A percentile compares a stretch with the other conserved stretches of the same genome.
phyloP scores from a whole-genome alignment of 2,888 invertebrate genomes.

The Dryobota labecula region DNA sequence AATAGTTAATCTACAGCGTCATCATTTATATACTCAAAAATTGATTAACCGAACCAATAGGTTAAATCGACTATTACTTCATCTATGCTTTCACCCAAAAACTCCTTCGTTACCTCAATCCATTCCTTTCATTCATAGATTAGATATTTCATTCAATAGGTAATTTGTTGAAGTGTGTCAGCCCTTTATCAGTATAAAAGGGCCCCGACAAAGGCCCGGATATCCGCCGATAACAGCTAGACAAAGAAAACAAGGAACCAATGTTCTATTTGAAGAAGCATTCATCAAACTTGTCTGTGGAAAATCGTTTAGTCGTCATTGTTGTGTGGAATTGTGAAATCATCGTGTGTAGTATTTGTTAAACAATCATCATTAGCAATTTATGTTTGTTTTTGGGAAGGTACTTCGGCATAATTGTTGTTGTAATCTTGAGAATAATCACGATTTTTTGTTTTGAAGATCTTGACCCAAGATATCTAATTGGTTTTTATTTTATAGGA shows the following conservation, averaged over 20 bases:
- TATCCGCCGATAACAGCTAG: slow-evolving; percentile 70
- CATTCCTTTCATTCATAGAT: slow-evolving; percentile 37
- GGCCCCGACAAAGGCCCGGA: slow-evolving; percentile 66
- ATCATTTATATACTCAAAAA: neutral
- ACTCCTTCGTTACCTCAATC: neutral
- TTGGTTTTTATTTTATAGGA: neutral
- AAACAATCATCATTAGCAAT: slow-evolving; percentile 11
- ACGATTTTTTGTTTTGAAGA: slow-evolving; percentile 26
- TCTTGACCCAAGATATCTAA: slow-evolving; percentile 28
- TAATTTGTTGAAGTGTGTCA: slow-evolving; percentile 51
- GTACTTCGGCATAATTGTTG: slow-evolving; percentile 18
- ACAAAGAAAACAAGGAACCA: slow-evolving; percentile 61
- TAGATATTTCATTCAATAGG: slow-evolving; percentile 42
- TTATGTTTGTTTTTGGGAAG: slow-evolving; percentile 12
- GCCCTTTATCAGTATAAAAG: slow-evolving; percentile 62
- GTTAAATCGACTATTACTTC: neutral
- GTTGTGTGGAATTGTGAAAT: slow-evolving; percentile 10
- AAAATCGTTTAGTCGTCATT: slow-evolving; percentile 30
- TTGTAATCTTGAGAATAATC: slow-evolving; percentile 15
- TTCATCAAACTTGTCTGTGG: slow-evolving; percentile 13
- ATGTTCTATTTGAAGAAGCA: slow-evolving; percentile 49
- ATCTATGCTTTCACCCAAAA: slow-evolving; percentile 23
- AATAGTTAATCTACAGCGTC: neutral
- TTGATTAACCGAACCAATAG: slow-evolving; percentile 1
- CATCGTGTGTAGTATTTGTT: slow-evolving; percentile 15